Conservation (phyloP, 2,113 vertebrate species). For the Pterophyllum scalare region DNA sequence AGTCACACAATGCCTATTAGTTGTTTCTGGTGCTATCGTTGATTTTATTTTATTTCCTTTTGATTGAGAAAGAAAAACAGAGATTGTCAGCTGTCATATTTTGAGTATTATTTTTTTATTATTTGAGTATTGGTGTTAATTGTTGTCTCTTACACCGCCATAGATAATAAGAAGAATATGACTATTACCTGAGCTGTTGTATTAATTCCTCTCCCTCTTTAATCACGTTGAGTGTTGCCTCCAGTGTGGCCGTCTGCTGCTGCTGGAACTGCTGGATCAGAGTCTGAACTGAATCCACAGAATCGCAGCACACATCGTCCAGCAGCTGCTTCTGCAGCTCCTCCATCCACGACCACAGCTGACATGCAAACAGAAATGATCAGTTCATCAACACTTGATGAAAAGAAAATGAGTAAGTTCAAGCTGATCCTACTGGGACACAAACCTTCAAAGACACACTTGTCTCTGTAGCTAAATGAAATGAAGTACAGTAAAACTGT, state of each 20-base stretch:
- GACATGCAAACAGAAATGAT: constrained; percentile 3
- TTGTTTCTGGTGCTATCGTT: not conserved
- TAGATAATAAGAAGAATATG: not conserved
- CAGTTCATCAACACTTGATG: not conserved
- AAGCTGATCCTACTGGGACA: not conserved
- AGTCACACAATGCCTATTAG: too few species aligned
- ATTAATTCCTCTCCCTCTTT: constrained; percentile 98
- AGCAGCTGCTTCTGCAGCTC: constrained; percentile 97
- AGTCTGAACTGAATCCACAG: constrained; percentile 95
- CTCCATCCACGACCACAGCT: constrained; percentile 99
- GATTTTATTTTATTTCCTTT: not conserved
- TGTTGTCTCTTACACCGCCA: not conserved
- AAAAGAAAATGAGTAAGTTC: not conserved
- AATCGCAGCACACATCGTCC: constrained; percentile 95
- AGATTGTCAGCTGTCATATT: too few species aligned
- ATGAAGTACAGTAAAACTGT: not conserved
- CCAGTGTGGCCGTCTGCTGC: constrained; percentile 95
- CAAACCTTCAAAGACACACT: not conserved
- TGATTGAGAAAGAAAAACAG: not conserved
- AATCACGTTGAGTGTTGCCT: constrained; percentile 96
- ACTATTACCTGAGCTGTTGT: constrained; percentile 93
- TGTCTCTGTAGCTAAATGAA: not conserved
- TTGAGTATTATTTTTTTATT: too few species aligned
- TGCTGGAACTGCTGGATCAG: constrained; percentile 99
- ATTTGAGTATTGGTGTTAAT: not conserved